phyloP scores from a whole-genome alignment of 2,888 invertebrate genomes.

The Xylophagus ater region DNA sequence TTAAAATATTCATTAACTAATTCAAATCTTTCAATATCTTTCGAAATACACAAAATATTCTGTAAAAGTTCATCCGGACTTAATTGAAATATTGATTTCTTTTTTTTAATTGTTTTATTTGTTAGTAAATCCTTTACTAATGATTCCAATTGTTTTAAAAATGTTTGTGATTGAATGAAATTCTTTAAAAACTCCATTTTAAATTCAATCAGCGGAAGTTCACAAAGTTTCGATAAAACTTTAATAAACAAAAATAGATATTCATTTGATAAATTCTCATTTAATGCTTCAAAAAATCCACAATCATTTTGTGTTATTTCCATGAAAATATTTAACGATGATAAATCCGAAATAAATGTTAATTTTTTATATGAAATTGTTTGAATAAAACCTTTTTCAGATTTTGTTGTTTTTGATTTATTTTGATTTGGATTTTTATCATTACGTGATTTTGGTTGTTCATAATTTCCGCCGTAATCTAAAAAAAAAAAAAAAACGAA shows the following conservation, averaged over 20 bases:
- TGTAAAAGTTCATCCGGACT: not conserved
- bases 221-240: conserved; percentile 31
- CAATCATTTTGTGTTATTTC: conserved; percentile 16
- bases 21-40: conserved; percentile 25
- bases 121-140: conserved; percentile 14
- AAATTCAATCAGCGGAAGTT: conserved; percentile 27
- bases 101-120: conserved; percentile 3
- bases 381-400: conserved; percentile 7
- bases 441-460: conserved; percentile 2
- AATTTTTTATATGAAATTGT: conserved; percentile 16
- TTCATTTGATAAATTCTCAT: conserved; percentile 7
- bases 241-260: conserved; percentile 20
- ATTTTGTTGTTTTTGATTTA: not conserved
- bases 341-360: conserved; percentile 12
- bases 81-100: conserved; percentile 4
- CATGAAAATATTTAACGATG: conserved; percentile 18
- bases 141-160: conserved; percentile 19
- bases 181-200: conserved; percentile 25
- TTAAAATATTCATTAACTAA: conserved; percentile 7
- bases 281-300: conserved; percentile 15
- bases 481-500: not conserved
- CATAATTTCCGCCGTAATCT: conserved; percentile 18
- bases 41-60: conserved; percentile 25
- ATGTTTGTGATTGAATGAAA: conserved; percentile 20
- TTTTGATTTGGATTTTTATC: conserved; percentile 1